phyloP scores from a whole-genome alignment of 2,888 invertebrate species.

The Julus scandinavius region DNA sequence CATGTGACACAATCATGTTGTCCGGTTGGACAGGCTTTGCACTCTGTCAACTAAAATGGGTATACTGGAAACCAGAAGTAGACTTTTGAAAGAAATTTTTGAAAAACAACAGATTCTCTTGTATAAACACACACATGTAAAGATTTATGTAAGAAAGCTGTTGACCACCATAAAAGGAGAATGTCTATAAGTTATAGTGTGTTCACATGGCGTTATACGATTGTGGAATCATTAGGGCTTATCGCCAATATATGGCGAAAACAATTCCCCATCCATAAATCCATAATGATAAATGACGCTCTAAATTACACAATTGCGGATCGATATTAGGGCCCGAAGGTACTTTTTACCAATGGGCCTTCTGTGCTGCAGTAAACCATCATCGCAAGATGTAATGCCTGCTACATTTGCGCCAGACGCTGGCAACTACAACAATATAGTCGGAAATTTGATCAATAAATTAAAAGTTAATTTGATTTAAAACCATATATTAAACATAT shows the following conservation, averaged over 20 bases:
- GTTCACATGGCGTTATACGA: background rate
- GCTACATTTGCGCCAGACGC: background rate
- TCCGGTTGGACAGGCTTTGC: too few species aligned
- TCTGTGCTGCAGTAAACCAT: background rate
- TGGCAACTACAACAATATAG: background rate
- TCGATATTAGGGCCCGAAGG: background rate
- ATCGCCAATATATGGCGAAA: constrained; percentile 23
- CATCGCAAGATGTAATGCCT: background rate
- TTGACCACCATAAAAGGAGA: background rate
- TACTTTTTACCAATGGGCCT: background rate
- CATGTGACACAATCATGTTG: too few species aligned
- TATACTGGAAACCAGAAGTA: too few species aligned
- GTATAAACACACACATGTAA: background rate
- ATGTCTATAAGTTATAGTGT: background rate
- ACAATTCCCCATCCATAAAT: constrained; percentile 20
- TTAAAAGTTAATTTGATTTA: background rate
- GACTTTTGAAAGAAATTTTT: background rate
- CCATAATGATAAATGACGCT: constrained; percentile 29
- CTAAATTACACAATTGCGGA: background rate
- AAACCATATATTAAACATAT: background rate
- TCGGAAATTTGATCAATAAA: background rate
- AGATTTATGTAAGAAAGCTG: background rate
- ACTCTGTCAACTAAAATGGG: too few species aligned
- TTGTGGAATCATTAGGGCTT: constrained; percentile 28
- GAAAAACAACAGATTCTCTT: background rate